Percentiles rank a stretch among this genome's conserved stretches.
Conservation (phyloP, 2,888 invertebrate genomes). For the Argyresthia albistria region DNA sequence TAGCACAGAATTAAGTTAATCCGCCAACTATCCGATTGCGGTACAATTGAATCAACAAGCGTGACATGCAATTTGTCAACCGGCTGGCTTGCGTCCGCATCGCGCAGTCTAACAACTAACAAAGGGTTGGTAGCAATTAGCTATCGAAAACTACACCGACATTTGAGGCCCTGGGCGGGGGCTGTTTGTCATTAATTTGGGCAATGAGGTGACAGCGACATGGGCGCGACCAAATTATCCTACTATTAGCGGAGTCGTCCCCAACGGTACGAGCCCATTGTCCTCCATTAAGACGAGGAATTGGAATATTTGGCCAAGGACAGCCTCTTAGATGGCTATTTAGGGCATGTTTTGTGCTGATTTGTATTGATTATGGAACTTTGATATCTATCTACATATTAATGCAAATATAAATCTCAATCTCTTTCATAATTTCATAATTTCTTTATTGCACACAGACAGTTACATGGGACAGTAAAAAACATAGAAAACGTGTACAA, state of each 20-base stretch:
- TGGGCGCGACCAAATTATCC: constrained; percentile 56
- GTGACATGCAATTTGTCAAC: constrained; percentile 40
- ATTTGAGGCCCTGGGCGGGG: constrained; percentile 33
- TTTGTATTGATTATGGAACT: no score
- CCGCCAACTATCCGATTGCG: no score
- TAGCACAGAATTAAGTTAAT: no score
- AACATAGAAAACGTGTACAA: no score
- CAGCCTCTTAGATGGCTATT: no score
- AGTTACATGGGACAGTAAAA: no score
- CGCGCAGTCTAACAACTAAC: constrained; percentile 38
- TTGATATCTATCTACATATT: no score
- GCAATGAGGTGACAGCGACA: constrained; percentile 64
- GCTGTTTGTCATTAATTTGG: constrained; percentile 69
- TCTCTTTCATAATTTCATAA: no score
- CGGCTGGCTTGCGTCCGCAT: constrained; percentile 26
- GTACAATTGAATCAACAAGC: constrained; percentile 9
- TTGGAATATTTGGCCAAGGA: no score
- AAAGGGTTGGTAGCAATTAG: constrained; percentile 62
- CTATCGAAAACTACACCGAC: constrained; percentile 54
- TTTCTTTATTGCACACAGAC: no score
- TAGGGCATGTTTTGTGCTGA: no score
- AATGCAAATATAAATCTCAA: no score
- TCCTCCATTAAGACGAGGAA: background rate
- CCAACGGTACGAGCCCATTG: background rate
- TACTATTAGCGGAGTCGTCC: constrained; percentile 23